Evolutionary conservation across 2,797 vertebrate species (phyloP), one percentile per base, ranked within the genome.

Genomic region (Odontamblyopus rebecca): DNA sequence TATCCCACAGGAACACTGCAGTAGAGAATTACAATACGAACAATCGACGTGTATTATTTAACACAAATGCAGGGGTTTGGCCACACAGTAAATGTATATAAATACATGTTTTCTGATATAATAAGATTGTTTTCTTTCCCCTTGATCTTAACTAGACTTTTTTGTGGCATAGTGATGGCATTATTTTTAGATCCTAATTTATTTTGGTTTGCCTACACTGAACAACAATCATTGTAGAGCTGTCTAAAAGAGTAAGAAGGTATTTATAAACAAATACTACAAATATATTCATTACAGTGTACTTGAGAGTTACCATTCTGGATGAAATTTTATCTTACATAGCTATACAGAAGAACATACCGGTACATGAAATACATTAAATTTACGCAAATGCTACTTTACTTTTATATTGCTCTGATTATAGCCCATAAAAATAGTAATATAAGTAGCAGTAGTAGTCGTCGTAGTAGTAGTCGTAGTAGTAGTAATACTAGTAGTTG

Each of bases 111-210:
- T 59, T 59, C 3, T 2, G 11, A 1, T 59, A 15, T 59, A 23
- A 23, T 23, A 23, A 23, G 23, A 23, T 2, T 15, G 11, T 57
- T 57, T 57, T 2, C 26, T 11, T 57, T 57, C 9, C 41, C 4
- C 11, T 27, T 57, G n/a, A 57, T 59, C 26, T 44, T 61, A 13
- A 70, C 48, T 71, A 69, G 56, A 66, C 63, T 53, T 7, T 19
- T n/a, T 54, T 54, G 51, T 54, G 0, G 2, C 18, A 2, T 54
- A 54, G 0, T 8, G 51, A 54, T 54, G 19, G 19, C 2, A 1
- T 18, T 9, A 53, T 6, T 19, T 53, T 53, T 53, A 18, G 5
- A 6, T 35, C 5, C 32, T 5, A 1, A 6, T 35, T 35, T 35
- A 6, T 6, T 35, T 35, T 50, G 1, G 2, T 16, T 51, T 51